Evolutionary conservation across 2,888 invertebrate species (phyloP), one percentile per base, ranked within the genome.

Genomic region (Pogonocherus hispidulus): DNA sequence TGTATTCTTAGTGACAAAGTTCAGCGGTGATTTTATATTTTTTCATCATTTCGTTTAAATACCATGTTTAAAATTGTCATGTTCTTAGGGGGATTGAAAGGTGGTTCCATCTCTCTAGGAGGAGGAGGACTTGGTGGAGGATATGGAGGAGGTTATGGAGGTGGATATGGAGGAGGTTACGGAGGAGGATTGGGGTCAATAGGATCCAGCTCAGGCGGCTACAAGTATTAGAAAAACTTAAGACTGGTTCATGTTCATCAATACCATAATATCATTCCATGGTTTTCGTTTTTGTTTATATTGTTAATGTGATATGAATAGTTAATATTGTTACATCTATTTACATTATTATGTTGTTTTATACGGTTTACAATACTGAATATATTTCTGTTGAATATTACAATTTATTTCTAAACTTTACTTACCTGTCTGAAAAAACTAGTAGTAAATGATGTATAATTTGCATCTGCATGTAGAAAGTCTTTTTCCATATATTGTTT

Each of bases 231-330:
- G 32, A 8, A 27, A 49, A 46, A 47, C 4, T 32, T 0, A 59
- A 59, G 59, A 59, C 59, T 59, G 59, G 2, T 19, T 47, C 32
- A 47, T 46, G 14, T 27, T 52, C 22, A 52, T 27, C 16, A 3
- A 9, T 23, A 52, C 23, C 14, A 23, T 23, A 14, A 2, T 22
- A 16, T 52, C 52, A 52, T 52, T 14, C 16, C 27, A 23, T 14
- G n/a, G 5, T 52, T 35, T 32, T 52, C 27, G 16, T 32, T 16
- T 11, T 57, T 23, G 16, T 23, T 4, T 46, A 9, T 59, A 46
- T 35, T 27, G 23, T 32, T 14, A 59, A 47, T 59, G 59, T 59
- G 59, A 59, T 59, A 59, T 22, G 41, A 44, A 11, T 27, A 44
- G n/a, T n/a, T n/a, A 44, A 19, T 57, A 9, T 57, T 23, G 14